Evolutionary conservation across 2,797 vertebrate genomes (phyloP).

Genomic region (Falco rusticolus): DNA sequence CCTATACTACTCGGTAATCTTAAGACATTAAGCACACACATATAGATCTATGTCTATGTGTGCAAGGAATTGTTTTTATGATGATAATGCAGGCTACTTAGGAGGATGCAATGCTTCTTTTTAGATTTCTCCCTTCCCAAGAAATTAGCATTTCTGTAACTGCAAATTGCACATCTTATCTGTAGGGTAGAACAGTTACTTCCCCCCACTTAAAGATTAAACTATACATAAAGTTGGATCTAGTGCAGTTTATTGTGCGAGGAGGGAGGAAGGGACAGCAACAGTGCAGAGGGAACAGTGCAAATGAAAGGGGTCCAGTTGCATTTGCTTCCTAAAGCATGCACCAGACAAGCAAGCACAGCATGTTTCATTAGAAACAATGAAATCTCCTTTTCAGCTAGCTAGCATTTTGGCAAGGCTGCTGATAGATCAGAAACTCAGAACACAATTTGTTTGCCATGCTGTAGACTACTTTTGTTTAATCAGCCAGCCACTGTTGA

Average conservation of each 20-base stretch:
- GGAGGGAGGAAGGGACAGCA: not conserved
- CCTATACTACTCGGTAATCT: not conserved
- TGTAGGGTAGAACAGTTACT: not conserved
- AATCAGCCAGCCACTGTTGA: conserved; percentile 44
- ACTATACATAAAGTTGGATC: not conserved
- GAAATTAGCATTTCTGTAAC: not conserved
- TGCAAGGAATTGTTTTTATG: not conserved
- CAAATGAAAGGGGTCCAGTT: conserved; percentile 24
- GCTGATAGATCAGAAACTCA: conserved; percentile 47
- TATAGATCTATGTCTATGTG: not conserved
- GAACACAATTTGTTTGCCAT: conserved; percentile 59
- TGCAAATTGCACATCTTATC: not conserved
- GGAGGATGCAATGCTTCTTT: not conserved
- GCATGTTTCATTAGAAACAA: conserved; percentile 68
- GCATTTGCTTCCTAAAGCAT: conserved; percentile 44
- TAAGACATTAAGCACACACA: not conserved
- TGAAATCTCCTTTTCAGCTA: conserved; percentile 61
- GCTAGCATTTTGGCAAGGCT: conserved; percentile 59
- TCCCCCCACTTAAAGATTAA: not conserved
- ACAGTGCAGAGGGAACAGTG: not conserved
- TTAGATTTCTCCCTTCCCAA: not conserved
- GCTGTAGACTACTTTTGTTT: conserved; percentile 59
- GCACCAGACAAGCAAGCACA: conserved; percentile 37
- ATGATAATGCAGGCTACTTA: not conserved
- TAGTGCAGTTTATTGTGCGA: not conserved